These are phyloP conservation scores for Istiophorus platypterus DNA, from an alignment of 2,113 vertebrate genomes.

Conservation along the genomic window DNA sequence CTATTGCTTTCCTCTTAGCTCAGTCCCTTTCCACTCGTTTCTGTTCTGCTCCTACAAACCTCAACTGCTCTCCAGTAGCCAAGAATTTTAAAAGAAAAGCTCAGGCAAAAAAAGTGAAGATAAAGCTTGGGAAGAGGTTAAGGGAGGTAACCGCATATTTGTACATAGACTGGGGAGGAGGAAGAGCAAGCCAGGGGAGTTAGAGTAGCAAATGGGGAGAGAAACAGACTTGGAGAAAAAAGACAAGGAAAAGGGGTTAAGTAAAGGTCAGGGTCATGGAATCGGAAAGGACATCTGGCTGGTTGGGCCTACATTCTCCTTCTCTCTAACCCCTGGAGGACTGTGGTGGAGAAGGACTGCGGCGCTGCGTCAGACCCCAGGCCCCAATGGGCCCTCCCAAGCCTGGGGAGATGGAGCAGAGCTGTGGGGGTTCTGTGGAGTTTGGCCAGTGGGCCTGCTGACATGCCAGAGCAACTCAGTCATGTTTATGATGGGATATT, in stretches of 20 bases:
- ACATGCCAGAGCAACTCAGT: slow-evolving; percentile 69
- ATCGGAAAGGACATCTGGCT: slow-evolving; percentile 69
- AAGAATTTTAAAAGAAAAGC: slow-evolving; percentile 55
- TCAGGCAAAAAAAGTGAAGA: slow-evolving; percentile 42
- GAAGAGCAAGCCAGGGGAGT: slow-evolving; percentile 38
- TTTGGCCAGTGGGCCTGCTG: slow-evolving; percentile 68
- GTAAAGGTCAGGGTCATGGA: slow-evolving; percentile 66
- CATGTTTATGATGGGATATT: slow-evolving; percentile 81
- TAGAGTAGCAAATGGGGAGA: slow-evolving; percentile 47
- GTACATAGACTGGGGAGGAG: slow-evolving; percentile 43
- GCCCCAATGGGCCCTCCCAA: slow-evolving; percentile 66
- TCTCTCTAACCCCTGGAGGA: slow-evolving; percentile 43
- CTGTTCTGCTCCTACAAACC: slow-evolving; percentile 35
- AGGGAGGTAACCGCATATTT: slow-evolving; percentile 67
- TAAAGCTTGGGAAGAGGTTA: slow-evolving; percentile 74
- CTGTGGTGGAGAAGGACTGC: slow-evolving; percentile 48
- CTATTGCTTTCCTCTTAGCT: background rate
- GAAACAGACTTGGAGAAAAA: slow-evolving; percentile 31
- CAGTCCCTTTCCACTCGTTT: slow-evolving; percentile 15
- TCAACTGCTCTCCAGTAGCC: slow-evolving; percentile 47
- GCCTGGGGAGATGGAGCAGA: slow-evolving; percentile 58
- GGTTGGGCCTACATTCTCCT: slow-evolving; percentile 50
- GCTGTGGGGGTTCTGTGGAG: slow-evolving; percentile 62
- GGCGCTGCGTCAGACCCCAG: slow-evolving; percentile 53
- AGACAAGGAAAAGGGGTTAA: slow-evolving; percentile 50